Evolutionary conservation across 2,113 vertebrate species (phyloP), one percentile per base, ranked within the genome.

Genomic region (Salminus brasiliensis): DNA sequence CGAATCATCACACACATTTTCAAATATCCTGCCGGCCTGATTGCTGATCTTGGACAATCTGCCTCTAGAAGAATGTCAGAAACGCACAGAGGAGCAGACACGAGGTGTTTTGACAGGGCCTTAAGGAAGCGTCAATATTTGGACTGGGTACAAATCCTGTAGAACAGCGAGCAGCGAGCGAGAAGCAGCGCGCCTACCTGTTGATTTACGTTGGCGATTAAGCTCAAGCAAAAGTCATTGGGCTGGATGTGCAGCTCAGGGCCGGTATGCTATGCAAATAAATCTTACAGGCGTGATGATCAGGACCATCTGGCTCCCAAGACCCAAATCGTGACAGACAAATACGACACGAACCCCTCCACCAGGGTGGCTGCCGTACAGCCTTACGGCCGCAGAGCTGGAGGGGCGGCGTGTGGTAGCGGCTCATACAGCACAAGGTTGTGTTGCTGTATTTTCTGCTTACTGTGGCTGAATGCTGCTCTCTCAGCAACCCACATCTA

Each of bases 31-130:
- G 76, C 74, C 87, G 81, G 72, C 30, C 53, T 83, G 87, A 87
- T 91, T 90, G 90, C 91, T 91, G 88, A 90, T 93, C 76, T 91
- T 90, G 90, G 91, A 88, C 85, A 85, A 83, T 88, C 87, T 83
- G 85, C 80, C 85, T 85, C 85, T 85, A 69, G 41, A 89, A 85
- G 87, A 91, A 92, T 88, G 91, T 92, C 86, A 75, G 86, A 65
- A 81, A 69, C 5, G 45, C 68, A 55, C 21, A 71, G 79, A 86
- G 83, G 76, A 66, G 84, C 76, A 18, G 16, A 84, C 34, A 43
- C 41, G 34, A 49, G 41, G 66, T 23, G 41, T 90, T 89, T 80
- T 84, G 82, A 86, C 86, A 83, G 39, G 68, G 68, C 23, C 81
- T 80, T 80, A 68, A 83, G 34, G 55, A 63, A 81, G 80, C 84